Evolutionary conservation across 2,888 invertebrate species (phyloP).

Genomic region (Syrista parreyssii): DNA sequence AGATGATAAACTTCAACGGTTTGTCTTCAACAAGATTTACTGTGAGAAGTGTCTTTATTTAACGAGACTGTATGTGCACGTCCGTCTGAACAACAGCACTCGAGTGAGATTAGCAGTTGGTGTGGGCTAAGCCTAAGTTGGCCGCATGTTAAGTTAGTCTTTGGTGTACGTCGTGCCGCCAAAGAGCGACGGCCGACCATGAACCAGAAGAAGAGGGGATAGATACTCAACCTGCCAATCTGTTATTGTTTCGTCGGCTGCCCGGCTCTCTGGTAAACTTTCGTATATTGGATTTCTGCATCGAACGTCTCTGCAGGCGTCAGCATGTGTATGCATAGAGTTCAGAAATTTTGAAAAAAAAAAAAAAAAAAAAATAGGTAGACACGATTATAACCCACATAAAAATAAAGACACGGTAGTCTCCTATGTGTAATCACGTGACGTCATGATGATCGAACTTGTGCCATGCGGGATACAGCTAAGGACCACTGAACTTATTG

Average conservation of each 20-base stretch:
- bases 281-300: not conserved
- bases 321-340: not conserved
- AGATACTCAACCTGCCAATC: not conserved
- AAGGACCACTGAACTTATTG: not conserved
- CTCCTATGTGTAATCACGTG: not conserved
- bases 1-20: not conserved
- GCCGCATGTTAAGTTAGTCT: not conserved
- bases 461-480: not conserved
- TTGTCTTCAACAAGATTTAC: not conserved
- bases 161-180: conserved; percentile 5
- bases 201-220: conserved; percentile 2
- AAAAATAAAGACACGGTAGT: not conserved
- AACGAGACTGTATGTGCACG: not conserved
- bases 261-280: not conserved
- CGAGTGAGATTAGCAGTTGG: not conserved
- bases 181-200: conserved; percentile 12
- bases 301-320: not conserved
- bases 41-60: not conserved
- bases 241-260: not conserved
- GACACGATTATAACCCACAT: not conserved
- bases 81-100: not conserved
- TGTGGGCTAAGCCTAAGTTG: conserved; percentile 5
- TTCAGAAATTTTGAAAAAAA: not conserved
- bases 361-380: not conserved
- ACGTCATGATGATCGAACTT: not conserved